Evolutionary conservation across 2,113 vertebrate genomes (phyloP).

Genomic region (Mus musculus): GRCm39 chr14:92103001-92103500

Average conservation of each 20-base stretch:
- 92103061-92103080: background rate
- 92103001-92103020: background rate
- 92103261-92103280: constrained; percentile 58
- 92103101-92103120: constrained; percentile 42
- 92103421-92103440: constrained; percentile 80
- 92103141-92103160: background rate
- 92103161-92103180: constrained; percentile 40
- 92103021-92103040: background rate
- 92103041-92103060: background rate
- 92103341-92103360: constrained; percentile 79
- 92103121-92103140: constrained; percentile 49
- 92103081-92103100: constrained; percentile 32
- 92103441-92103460: constrained; percentile 80
- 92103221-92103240: constrained; percentile 5
- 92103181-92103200: background rate
- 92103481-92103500: constrained; percentile 80
- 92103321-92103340: constrained; percentile 37
- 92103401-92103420: constrained; percentile 80
- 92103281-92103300: constrained; percentile 58
- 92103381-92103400: constrained; percentile 74
- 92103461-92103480: constrained; percentile 81
- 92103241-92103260: constrained; percentile 44
- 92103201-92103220: background rate
- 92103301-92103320: constrained; percentile 63
- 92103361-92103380: constrained; percentile 70